Conservation (phyloP, 2,113 vertebrate genomes). For the Corvus hawaiiensis region DNA sequence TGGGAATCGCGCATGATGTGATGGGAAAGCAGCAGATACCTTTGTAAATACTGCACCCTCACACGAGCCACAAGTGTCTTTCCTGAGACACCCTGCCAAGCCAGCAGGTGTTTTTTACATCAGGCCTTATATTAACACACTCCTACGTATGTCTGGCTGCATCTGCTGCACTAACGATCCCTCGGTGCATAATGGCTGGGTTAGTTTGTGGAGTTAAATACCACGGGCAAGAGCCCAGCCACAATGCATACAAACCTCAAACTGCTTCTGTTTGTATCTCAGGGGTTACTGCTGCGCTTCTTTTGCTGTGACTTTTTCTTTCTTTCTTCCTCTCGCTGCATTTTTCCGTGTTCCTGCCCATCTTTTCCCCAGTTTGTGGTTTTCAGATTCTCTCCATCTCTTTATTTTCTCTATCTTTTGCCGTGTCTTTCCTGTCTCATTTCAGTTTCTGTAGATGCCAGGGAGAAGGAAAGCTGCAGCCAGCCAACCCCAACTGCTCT, state of each 20-base stretch:
- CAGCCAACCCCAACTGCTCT: not conserved
- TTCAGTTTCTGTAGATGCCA: not conserved
- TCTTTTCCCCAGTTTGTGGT: not conserved
- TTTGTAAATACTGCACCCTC: conserved; percentile 5
- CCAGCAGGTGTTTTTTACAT: conserved; percentile 55
- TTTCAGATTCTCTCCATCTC: not conserved
- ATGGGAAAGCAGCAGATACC: not conserved
- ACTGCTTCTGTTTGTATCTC: not conserved
- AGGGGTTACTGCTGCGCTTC: not conserved
- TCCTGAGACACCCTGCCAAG: conserved; percentile 25
- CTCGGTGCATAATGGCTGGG: not conserved
- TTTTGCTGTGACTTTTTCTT: not conserved
- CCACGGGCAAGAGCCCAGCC: conserved; percentile 3
- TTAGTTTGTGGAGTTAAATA: conserved; percentile 43
- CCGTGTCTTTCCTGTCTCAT: not conserved
- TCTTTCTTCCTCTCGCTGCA: not conserved
- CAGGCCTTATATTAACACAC: conserved; percentile 39
- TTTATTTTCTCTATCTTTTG: not conserved
- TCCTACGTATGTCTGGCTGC: conserved; percentile 30
- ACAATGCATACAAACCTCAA: not conserved
- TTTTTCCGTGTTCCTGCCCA: not conserved
- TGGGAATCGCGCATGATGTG: not conserved
- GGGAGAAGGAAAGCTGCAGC: not conserved
- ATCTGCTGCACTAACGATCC: conserved; percentile 11
- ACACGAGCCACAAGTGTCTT: not conserved